Evolutionary conservation across 2,113 vertebrate genomes (phyloP).

Genomic region (Otolemur garnettii): DNA sequence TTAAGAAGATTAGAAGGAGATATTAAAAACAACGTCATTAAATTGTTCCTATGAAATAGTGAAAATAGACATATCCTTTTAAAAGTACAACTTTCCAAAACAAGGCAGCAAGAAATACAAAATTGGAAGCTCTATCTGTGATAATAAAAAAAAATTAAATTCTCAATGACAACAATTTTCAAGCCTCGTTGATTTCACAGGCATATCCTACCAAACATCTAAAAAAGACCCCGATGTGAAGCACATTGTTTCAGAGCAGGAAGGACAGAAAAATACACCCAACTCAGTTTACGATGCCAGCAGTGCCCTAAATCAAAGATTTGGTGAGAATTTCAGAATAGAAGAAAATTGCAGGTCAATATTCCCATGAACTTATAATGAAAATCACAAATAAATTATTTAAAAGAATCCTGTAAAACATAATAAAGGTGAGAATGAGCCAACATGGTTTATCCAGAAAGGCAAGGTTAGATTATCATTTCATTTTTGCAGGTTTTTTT

Average conservation of each 20-base stretch:
- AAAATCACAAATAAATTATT: neutral
- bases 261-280: neutral
- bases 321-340: neutral
- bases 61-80: neutral
- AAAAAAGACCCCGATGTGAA: neutral
- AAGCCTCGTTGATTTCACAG: neutral
- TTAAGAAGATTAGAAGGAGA: neutral
- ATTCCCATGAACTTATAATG: neutral
- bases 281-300: neutral
- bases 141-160: neutral
- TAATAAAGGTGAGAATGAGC: neutral
- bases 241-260: neutral
- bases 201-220: neutral
- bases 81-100: neutral
- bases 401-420: neutral
- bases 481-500: no score
- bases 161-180: neutral
- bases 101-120: neutral
- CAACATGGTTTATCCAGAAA: neutral
- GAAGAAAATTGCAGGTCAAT: neutral
- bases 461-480: neutral
- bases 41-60: neutral
- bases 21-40: neutral
- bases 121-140: neutral
- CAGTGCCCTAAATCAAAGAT: neutral